Base-by-base conservation (phyloP, 1,140 invertebrate species). In the Monochamus saltuarius region DNA sequence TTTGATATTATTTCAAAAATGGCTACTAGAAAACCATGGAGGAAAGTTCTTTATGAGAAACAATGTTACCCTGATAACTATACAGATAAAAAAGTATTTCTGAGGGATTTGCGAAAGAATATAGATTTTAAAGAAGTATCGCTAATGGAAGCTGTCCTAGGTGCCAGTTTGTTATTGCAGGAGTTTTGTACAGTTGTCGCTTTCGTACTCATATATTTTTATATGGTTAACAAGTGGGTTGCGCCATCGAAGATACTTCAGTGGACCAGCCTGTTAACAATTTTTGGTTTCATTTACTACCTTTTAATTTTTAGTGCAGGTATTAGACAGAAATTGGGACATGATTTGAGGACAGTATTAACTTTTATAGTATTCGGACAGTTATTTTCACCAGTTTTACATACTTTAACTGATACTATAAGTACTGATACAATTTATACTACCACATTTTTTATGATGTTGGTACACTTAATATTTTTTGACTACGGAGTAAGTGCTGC, bases 351-450 rank as follows among this genome's bases (percentile, higher is more conserved):
- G 75, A 90, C 87, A 2, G 80, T 89, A 0, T 71, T 90, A 52
- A 87, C 92, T 17, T 97, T 94, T 73, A 73, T 94, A 3, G 82
- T 88, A 0, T 89, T 95, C 73, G 90, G 91, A 17, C 94, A 90
- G 70, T 82, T 93, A 38, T 81, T 96, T 45, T 95, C 93, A 0
- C 94, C 95, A 0, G 84, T 97, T 19, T 78, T 98, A n/a, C 92
- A 96, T 76, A 97, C 93, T 0, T 80, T 98, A 35, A 98, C 97
- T 0, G 92, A 96, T 75, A 95, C 94, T 0, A 90, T 98, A 0
- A 96, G 94, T 71, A 98, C 95, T 1, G 95, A 99, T 75, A 97
- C 95, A 1, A 97, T 98, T 72, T 97, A 97, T 72, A 90, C 91
- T 1, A 94, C 89, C 81, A 87, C 93, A 16, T 86, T 90, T 46